These are phyloP conservation scores for Crotalus tigris DNA, from an alignment of 2,113 vertebrate species.

Conservation along the genomic window DNA sequence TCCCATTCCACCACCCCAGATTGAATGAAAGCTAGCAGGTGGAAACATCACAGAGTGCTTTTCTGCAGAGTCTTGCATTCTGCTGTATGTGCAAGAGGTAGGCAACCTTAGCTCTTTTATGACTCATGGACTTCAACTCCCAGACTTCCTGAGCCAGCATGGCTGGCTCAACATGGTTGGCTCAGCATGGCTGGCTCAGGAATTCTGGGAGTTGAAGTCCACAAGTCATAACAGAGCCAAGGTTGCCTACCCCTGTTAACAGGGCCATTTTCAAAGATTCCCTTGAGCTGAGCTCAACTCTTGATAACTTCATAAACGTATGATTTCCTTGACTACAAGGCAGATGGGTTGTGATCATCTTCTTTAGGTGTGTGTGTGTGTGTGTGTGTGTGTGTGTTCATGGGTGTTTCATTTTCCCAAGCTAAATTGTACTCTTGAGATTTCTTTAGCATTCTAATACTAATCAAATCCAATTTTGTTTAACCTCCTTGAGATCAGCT, in stretches of 20 bases:
- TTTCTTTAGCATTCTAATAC: neutral
- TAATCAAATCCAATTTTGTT: neutral
- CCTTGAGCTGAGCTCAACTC: neutral
- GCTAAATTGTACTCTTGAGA: neutral
- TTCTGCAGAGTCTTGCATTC: neutral
- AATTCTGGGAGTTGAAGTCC: too few relatives aligned
- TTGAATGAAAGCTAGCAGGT: neutral
- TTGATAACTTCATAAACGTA: neutral
- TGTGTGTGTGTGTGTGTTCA: neutral
- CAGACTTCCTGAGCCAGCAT: too few relatives aligned
- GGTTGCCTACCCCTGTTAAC: too few relatives aligned
- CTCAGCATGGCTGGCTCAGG: too few relatives aligned
- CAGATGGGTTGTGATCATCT: neutral
- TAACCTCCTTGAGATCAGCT: neutral
- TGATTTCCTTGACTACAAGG: neutral
- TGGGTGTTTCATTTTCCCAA: neutral
- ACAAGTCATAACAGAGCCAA: too few relatives aligned
- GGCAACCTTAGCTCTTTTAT: too few relatives aligned
- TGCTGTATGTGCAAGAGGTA: neutral
- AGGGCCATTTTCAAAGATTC: neutral
- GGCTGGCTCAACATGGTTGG: too few relatives aligned
- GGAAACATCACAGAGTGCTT: neutral
- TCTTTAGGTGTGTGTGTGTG: neutral
- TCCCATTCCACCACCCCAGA: neutral
- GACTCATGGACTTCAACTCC: too few relatives aligned